Conservation (phyloP, 2,797 vertebrate genomes). For the Peromyscus eremicus region DNA sequence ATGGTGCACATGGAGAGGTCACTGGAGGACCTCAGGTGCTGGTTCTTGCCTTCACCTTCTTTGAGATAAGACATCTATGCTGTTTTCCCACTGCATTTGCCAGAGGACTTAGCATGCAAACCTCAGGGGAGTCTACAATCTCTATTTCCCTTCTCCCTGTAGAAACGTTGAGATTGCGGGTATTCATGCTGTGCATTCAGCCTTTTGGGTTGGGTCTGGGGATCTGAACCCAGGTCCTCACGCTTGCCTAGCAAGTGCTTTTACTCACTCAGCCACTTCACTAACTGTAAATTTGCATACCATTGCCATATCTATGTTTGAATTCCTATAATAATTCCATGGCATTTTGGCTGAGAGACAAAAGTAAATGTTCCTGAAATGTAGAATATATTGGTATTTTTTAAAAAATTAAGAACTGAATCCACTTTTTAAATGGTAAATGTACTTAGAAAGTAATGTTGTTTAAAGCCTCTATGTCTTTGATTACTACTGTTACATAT, state of each 20-base stretch:
- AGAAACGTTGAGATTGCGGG: not conserved
- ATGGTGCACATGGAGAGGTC: not conserved
- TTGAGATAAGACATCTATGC: not conserved
- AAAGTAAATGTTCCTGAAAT: slow-evolving; percentile 2
- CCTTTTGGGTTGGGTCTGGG: not conserved
- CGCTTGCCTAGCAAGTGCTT: not conserved
- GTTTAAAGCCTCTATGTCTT: not conserved
- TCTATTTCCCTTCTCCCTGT: not conserved
- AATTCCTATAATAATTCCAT: not conserved
- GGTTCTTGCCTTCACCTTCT: not conserved
- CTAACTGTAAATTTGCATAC: not conserved
- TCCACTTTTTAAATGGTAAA: not conserved
- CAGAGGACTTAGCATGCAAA: not conserved
- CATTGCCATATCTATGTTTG: not conserved
- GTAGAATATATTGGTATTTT: not conserved
- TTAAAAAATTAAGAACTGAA: not conserved
- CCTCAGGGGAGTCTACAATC: not conserved
- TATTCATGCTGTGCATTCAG: not conserved
- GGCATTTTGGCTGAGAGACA: not conserved
- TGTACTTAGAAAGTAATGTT: not conserved
- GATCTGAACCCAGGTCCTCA: too few species aligned
- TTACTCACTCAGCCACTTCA: too few species aligned
- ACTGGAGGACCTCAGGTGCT: not conserved
- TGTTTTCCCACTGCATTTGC: not conserved
- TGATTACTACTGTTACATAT: not conserved